Percentiles rank a stretch among this genome's conserved stretches.
Conservation (phyloP, 2,113 vertebrate species). For the Azemiops feae region DNA sequence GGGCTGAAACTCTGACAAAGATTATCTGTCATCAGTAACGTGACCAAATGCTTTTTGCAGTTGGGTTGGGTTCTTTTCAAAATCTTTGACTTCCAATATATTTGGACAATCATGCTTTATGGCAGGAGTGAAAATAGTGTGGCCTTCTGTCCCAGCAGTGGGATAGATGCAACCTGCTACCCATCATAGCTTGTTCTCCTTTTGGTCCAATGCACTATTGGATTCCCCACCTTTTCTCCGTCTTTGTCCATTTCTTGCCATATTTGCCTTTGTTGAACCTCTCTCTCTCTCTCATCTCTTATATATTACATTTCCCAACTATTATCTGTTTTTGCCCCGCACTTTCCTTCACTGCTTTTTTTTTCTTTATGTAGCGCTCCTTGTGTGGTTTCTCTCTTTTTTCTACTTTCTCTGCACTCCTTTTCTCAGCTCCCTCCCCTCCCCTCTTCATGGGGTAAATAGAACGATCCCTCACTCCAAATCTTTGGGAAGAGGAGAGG, state of each 20-base stretch:
- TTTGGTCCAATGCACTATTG: neutral
- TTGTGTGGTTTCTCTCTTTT: neutral
- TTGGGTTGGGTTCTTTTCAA: neutral
- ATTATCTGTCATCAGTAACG: neutral
- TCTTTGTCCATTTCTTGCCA: neutral
- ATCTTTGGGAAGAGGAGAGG: neutral
- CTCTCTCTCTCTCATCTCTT: neutral
- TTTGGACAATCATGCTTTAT: conserved; percentile 30
- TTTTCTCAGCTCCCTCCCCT: neutral
- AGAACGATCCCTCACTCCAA: neutral
- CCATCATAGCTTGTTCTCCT: neutral
- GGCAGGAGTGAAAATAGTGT: neutral
- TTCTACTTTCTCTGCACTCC: neutral
- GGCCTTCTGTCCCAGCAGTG: neutral
- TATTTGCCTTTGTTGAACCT: neutral
- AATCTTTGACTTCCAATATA: conserved; percentile 20
- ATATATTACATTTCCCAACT: neutral
- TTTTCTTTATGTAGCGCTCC: neutral
- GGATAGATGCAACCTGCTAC: neutral
- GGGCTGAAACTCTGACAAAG: conserved; percentile 43
- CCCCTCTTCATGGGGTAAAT: neutral
- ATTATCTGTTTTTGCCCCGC: neutral
- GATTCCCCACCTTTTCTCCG: neutral
- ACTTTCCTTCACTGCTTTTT: neutral
- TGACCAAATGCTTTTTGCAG: neutral